Evolutionary conservation across 1,140 invertebrate species (phyloP).

Genomic region (Scaptomyza graminum): DNA sequence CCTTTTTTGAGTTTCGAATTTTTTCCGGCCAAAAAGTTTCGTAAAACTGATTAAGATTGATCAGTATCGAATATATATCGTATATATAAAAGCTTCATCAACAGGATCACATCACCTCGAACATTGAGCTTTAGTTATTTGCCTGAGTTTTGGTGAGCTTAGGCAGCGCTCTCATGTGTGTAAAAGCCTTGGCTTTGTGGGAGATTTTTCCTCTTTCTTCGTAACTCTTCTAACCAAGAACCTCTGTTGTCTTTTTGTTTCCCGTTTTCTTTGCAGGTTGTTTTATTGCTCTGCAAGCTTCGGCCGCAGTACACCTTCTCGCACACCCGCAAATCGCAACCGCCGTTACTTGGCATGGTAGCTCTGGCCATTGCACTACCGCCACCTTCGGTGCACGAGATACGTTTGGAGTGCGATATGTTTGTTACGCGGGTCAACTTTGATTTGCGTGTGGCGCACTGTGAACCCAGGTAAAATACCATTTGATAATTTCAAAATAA

Average conservation of each 20-base stretch:
- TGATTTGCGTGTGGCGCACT: constrained; percentile 97
- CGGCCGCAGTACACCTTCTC: constrained; percentile 96
- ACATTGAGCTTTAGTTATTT: constrained; percentile 17
- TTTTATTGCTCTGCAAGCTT: constrained; percentile 94
- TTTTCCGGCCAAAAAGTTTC: constrained; percentile 61
- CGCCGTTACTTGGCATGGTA: constrained; percentile 95
- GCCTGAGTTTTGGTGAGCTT: constrained; percentile 5
- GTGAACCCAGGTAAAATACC: constrained; percentile 94
- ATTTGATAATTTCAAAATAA: accelerated
- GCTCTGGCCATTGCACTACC: constrained; percentile 97
- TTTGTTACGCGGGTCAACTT: constrained; percentile 98
- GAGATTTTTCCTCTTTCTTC: not conserved
- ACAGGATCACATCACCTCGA: not conserved
- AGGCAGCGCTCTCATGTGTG: not conserved
- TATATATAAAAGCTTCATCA: constrained; percentile 10
- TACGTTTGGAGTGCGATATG: constrained; percentile 97
- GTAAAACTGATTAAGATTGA: constrained; percentile 83
- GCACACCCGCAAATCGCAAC: constrained; percentile 92
- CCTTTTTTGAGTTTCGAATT: constrained; percentile 31
- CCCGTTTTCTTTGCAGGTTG: constrained; percentile 89
- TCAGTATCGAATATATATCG: constrained; percentile 82
- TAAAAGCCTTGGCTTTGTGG: not conserved
- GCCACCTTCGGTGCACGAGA: constrained; percentile 98
- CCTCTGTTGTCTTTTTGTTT: constrained; percentile 14
- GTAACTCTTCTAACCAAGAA: constrained; percentile 13